Evolutionary conservation across 2,797 vertebrate species (phyloP), one percentile per base, ranked within the genome.

Genomic region (Vultur gryphus): DNA sequence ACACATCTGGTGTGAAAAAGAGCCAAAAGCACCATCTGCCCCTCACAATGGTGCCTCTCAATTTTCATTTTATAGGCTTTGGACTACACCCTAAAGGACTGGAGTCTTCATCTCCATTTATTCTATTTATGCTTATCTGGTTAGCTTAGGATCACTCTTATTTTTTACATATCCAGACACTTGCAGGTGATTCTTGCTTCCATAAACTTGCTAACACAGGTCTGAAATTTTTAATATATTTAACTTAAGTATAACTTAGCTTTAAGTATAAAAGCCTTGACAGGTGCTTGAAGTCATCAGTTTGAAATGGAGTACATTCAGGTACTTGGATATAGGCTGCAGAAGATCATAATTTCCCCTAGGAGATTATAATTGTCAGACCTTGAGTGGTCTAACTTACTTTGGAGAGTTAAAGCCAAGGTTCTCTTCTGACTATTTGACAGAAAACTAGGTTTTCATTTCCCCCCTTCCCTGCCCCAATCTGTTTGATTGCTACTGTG

Each of bases 381-480:
- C 17, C 16, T 58, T 33, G 25, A 58, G 29, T 73, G 28, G 28
- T 21, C 39, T 54, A n/a, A 61, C 10, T n/a, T 37, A 31, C 9
- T 77, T 43, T 37, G 26, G 7, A 78, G n/a, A 24, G 5, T 69
- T 69, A 71, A 78, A 73, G 11, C 16, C 28, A 59, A 52, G 19
- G 8, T 44, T 62, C 19, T 81, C 19, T 44, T 57, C 39, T 67
- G 48, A 44, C 21, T 43, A 23, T 41, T 48, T 76, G 43, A 37
- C 8, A 62, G 24, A 62, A 85, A 77, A 61, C 8, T n/a, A 28
- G 16, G 9, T 48, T 81, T 91, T 61, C 10, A 14, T 26, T 62
- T 25, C 20, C 13, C 8, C 9, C 4, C 4, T 3, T 15, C 6
- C 7, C 2, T 3, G 0, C 10, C 7, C 7, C 1, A 1, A 20